Evolutionary conservation across 30 jellyfish, hydroid and myxozoan species (phyloP).

Genomic region (Mastigias papua): DNA sequence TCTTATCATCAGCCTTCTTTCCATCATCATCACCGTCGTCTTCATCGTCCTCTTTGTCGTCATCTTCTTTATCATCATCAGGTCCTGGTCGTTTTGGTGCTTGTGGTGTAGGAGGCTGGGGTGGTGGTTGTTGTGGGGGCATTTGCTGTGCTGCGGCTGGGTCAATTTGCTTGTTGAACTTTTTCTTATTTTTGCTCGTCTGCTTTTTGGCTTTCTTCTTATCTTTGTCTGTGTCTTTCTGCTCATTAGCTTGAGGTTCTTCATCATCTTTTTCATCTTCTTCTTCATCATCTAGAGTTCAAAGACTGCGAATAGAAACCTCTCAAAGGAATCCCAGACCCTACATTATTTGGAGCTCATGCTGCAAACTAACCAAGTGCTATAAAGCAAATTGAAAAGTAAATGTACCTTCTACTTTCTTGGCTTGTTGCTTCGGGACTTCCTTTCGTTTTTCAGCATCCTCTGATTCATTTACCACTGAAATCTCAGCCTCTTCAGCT

Average conservation of each 20-base stretch:
- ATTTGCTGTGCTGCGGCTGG: conserved; percentile 33
- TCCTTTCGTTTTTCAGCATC: conserved; percentile 56
- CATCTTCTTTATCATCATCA: conserved; percentile 51
- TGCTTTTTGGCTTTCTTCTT: too few species aligned
- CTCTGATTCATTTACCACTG: conserved; percentile 45
- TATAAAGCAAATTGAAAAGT: background rate
- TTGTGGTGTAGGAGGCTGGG: conserved; percentile 19
- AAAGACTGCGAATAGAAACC: background rate
- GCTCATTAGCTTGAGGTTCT: conserved; percentile 20
- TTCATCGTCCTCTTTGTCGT: conserved; percentile 19
- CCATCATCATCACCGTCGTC: conserved; percentile 19
- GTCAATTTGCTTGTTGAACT: conserved; percentile 24
- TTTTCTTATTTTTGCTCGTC: conserved; percentile 4
- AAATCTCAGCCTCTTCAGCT: background rate
- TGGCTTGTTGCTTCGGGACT: conserved; percentile 17
- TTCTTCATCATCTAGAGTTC: background rate
- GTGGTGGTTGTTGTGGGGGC: conserved; percentile 34
- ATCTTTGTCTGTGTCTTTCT: background rate
- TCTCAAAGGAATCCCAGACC: too few species aligned
- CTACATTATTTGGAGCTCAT: too few species aligned
- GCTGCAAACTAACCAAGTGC: background rate
- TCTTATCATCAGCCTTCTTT: conserved; percentile 18
- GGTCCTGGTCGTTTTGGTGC: conserved; percentile 1
- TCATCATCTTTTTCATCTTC: conserved; percentile 36
- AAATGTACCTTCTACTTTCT: conserved; percentile 1